Base-by-base conservation (phyloP, 92 coral and sea anemone species). In the Heteractis magnifica region DNA sequence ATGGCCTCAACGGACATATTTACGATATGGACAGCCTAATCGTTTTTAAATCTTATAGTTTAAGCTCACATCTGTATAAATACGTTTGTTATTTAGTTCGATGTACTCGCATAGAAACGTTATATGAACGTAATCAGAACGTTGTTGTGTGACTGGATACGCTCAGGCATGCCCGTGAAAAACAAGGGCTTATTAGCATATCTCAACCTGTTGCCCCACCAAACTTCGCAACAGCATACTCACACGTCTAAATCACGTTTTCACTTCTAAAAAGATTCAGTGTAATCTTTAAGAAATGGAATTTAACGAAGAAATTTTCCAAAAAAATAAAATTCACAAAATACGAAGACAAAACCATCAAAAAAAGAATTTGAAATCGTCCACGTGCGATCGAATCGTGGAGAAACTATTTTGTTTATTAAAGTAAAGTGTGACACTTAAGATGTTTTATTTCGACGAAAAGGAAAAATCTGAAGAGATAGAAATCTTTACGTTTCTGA, bases 121-220 rank as follows among this genome's bases (percentile, higher is more conserved):
- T 34, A 26, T 49, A 6, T 19, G 15, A 74, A 74, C 78, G 78
- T 74, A 74, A 49, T 49, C 73, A 74, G 68, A 70, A 81, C 84
- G 84, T 81, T 81, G 75, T 20, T 18, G 23, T 16, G 51, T 81
- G 70, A 68, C 53, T 19, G 4, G 2, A 49, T 77, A 68, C 7
- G 84, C 77, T 51, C 68, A 65, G 64, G 64, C 84, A 81, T 81
- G 84, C 75, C 55, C 73, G 52, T 19, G 65, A 81, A 68, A 81
- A 81, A 74, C 72, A 49, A 70, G 51, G 58, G 19, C 60, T 70
- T 13, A 70, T 71, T 68, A 68, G 59, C 84, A 81, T 81, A 51
- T 4, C 62, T 15, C 5, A 51, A 58, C 51, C 55, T 52, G 51
- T 51, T 44, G 58, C 18, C 81, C 49, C 79, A 44, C 79, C 78